A percentile compares a stretch with the other conserved stretches of the same genome.
phyloP scores from a whole-genome alignment of 2,888 invertebrate genomes.

The Cryptus armator region DNA sequence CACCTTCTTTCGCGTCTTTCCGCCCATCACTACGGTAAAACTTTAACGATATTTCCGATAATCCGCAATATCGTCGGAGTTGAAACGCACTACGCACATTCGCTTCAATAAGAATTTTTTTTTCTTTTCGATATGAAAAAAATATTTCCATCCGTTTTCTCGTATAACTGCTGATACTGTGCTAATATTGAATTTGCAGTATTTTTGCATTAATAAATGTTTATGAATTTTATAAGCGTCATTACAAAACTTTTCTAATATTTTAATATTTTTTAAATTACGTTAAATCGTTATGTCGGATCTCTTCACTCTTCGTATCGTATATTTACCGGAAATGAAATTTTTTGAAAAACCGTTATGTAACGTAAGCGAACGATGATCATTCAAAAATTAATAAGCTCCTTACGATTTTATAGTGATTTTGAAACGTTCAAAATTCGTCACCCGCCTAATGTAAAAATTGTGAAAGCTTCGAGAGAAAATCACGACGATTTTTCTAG shows the following conservation, averaged over 20 bases:
- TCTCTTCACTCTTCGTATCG: too few species aligned
- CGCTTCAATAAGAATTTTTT: neutral
- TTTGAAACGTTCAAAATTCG: slow-evolving; percentile 34
- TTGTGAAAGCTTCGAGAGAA: slow-evolving; percentile 63
- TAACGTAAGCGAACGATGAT: neutral
- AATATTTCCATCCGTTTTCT: neutral
- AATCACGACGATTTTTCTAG: slow-evolving; percentile 59
- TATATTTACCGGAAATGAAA: too few species aligned
- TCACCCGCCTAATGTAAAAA: slow-evolving; percentile 25
- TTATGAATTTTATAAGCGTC: too few species aligned
- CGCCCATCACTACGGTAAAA: slow-evolving; percentile 59
- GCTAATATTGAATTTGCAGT: neutral
- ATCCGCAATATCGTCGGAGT: slow-evolving; percentile 72
- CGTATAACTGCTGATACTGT: neutral
- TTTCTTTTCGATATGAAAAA: neutral
- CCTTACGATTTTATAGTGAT: slow-evolving; percentile 57
- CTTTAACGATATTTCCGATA: slow-evolving; percentile 81
- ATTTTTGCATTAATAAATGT: too few species aligned
- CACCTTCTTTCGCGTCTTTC: slow-evolving; percentile 10
- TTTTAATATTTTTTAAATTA: too few species aligned
- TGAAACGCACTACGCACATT: neutral
- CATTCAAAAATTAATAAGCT: neutral
- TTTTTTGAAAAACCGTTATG: too few species aligned
- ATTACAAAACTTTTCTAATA: too few species aligned
- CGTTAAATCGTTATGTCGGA: too few species aligned